phyloP scores from a whole-genome alignment of 1,140 invertebrate species.

The Centruroides sculpturatus region DNA sequence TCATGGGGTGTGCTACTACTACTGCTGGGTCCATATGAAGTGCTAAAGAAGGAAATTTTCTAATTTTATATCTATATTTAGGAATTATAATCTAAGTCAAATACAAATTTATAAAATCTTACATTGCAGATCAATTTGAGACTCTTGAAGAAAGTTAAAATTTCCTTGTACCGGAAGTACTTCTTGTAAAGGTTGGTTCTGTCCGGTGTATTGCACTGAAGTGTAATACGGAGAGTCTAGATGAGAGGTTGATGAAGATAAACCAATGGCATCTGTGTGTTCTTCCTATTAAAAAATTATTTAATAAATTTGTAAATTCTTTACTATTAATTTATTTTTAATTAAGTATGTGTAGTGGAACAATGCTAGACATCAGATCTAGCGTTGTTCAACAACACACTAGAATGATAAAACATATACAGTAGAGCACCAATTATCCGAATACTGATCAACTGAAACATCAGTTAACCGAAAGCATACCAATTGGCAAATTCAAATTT shows the following conservation, averaged over 20 bases:
- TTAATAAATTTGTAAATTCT: too few species aligned
- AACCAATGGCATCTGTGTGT: background rate
- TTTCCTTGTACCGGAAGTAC: slow-evolving; percentile 23
- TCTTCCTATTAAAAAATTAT: background rate
- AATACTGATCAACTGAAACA: too few species aligned
- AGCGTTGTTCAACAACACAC: too few species aligned
- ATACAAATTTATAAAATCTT: background rate
- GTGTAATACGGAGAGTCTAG: slow-evolving; percentile 4
- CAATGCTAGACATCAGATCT: too few species aligned
- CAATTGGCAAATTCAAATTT: too few species aligned
- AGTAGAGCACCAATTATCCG: too few species aligned
- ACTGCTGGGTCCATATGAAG: slow-evolving; percentile 31
- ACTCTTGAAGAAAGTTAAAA: slow-evolving; percentile 33
- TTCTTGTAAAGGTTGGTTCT: slow-evolving; percentile 11
- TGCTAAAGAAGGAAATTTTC: slow-evolving; percentile 14
- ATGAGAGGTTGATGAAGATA: background rate
- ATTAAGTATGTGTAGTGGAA: too few species aligned
- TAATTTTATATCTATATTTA: background rate
- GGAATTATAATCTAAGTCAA: too few species aligned
- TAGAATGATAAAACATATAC: too few species aligned
- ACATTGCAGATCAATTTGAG: slow-evolving; percentile 28
- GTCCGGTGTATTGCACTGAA: background rate
- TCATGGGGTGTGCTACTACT: slow-evolving; percentile 26
- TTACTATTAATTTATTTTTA: too few species aligned
- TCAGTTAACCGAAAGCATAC: too few species aligned